A percentile compares a stretch with the other conserved stretches of the same genome.
Evolutionary conservation across 2,888 invertebrate species (phyloP).

Genomic region (Ypsolopha scabrella): DNA sequence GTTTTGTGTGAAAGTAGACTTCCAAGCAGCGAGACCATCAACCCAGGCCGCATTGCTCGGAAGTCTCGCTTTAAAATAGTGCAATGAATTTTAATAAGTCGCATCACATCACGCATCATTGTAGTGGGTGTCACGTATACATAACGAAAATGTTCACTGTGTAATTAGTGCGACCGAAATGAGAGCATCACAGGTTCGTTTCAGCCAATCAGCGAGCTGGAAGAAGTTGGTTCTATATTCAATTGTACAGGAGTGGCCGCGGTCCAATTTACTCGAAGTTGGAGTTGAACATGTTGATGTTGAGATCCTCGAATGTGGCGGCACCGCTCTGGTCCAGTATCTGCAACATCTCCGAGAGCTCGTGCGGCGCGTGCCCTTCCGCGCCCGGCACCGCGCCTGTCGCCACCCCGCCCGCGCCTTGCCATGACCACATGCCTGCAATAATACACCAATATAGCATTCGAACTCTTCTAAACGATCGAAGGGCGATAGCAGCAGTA

Average conservation of each 20-base stretch:
- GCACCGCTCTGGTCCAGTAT: slow-evolving; percentile 89
- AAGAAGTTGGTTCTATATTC: neutral
- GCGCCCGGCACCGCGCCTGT: slow-evolving; percentile 25
- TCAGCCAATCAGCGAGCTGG: neutral
- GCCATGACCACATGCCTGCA: slow-evolving; percentile 86
- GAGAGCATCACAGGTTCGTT: neutral
- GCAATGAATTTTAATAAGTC: too few species aligned
- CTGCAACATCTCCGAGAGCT: slow-evolving; percentile 93
- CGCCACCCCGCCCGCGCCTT: slow-evolving; percentile 31
- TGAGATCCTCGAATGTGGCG: slow-evolving; percentile 89
- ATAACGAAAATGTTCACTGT: too few species aligned
- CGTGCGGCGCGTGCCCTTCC: slow-evolving; percentile 71
- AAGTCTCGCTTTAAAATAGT: too few species aligned
- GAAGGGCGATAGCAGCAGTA: too few species aligned
- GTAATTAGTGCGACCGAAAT: neutral
- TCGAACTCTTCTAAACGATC: neutral
- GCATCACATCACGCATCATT: too few species aligned
- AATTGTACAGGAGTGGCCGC: slow-evolving; percentile 8
- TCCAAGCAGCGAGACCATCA: too few species aligned
- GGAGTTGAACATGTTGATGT: slow-evolving; percentile 90
- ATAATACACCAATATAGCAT: slow-evolving; percentile 6
- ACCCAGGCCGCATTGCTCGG: too few species aligned
- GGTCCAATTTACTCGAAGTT: slow-evolving; percentile 43
- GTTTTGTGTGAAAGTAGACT: too few species aligned
- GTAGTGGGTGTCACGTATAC: too few species aligned